Evolutionary conservation across 2,797 vertebrate species (phyloP).

Genomic region (Acanthornis magna): DNA sequence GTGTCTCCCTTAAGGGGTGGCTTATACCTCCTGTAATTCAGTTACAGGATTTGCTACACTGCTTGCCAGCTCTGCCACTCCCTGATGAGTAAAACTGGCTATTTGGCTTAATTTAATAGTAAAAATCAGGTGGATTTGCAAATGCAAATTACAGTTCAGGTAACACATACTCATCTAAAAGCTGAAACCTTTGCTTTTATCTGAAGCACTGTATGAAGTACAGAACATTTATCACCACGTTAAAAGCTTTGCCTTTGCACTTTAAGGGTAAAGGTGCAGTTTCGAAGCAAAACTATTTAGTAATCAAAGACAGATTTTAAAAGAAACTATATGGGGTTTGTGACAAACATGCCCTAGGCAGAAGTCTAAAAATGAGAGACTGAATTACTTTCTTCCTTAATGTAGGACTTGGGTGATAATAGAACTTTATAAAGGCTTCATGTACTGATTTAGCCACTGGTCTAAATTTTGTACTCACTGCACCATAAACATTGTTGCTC

Average conservation of each 20-base stretch:
- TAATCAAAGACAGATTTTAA: conserved; percentile 24
- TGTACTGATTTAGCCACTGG: neutral
- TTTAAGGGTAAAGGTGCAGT: neutral
- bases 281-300: conserved; percentile 19
- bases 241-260: conserved; percentile 13
- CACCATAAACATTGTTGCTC: neutral
- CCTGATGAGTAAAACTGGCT: neutral
- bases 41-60: neutral
- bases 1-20: neutral
- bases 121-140: neutral
- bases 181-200: neutral
- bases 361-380: neutral
- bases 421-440: neutral
- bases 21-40: neutral
- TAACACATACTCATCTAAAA: neutral
- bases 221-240: neutral
- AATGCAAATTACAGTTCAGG: neutral
- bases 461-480: neutral
- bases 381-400: neutral
- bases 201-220: neutral
- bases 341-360: conserved; percentile 1
- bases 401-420: neutral
- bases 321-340: neutral
- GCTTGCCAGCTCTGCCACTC: neutral
- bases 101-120: neutral